Evolutionary conservation across 2,888 invertebrate genomes (phyloP), one percentile per base, ranked within the genome.

Genomic region (Calephelis perditalis): DNA sequence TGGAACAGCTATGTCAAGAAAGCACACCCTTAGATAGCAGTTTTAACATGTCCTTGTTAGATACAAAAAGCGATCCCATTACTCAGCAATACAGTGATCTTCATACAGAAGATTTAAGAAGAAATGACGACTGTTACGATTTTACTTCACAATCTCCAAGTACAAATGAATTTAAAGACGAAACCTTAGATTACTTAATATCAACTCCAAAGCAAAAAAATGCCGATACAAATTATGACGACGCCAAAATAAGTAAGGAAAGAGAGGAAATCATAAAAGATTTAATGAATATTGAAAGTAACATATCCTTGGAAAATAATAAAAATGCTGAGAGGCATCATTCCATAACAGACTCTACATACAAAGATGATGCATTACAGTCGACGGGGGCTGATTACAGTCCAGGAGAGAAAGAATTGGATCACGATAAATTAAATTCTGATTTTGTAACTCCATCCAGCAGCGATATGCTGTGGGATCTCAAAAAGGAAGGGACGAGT

Each of bases 231-330:
- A 75, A 71, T 64, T 72, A 75, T 61, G 76, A 77, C 43, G 72
- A 71, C 58, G 73, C 72, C 60, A 75, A 81, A 65, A 65, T 74
- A 63, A 77, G 76, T 57, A 77, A 82, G 65, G 87, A 85, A 62
- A 77, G 82, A 65, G 88, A 86, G 62, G 84, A 86, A 71, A 86
- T 89, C 47, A 89, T 89, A 63, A 84, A 87, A 70, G 89, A 89
- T 70, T 73, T 89, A 60, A 84, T 89, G 80, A 88, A 86, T 63
- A 86, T 89, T 69, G 89, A 88, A 69, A 81, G 78, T 61, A 85
- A 81, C 65, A 83, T 87, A 63, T 77, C 73, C 64, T 73, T 82
- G 67, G 69, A 73, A 43, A 73, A 74, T 37, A 73, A 69, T 62
- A 68, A 73, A 61, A 62, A 70, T 36, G 64, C 12, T 46, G 40